Percentiles rank a stretch among this genome's conserved stretches.
Evolutionary conservation across 2,888 invertebrate species (phyloP).

Genomic region (Euplagia quadripunctaria): DNA sequence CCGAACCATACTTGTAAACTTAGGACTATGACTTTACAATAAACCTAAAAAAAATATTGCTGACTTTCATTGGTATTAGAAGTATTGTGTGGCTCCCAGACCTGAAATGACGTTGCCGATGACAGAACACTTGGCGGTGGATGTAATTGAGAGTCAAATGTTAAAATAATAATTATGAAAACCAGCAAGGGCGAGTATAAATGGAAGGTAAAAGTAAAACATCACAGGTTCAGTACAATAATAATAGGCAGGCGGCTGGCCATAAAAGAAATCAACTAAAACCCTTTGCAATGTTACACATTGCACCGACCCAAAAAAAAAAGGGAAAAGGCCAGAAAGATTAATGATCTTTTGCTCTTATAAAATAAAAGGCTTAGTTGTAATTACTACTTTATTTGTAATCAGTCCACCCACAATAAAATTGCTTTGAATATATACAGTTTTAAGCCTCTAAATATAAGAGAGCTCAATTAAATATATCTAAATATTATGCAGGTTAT

Average conservation of each 20-base stretch:
- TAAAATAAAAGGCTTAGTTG: constrained; percentile 5
- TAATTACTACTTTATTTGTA: constrained; percentile 44
- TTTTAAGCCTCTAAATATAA: background rate
- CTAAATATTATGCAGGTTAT: constrained; percentile 12
- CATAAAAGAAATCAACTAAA: no score
- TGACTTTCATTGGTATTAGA: constrained; percentile 37
- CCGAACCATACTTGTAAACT: constrained; percentile 97
- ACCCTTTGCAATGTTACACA: no score
- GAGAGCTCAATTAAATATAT: constrained; percentile 15
- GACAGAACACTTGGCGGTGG: background rate
- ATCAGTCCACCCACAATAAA: constrained; percentile 60
- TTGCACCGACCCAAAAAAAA: no score
- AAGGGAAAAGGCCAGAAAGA: no score
- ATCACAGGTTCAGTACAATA: no score
- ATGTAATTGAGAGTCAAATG: background rate
- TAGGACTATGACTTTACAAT: constrained; percentile 85
- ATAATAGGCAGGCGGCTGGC: no score
- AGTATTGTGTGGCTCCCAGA: background rate
- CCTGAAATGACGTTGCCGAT: background rate
- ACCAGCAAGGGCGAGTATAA: no score
- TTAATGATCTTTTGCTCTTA: background rate
- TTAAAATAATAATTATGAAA: no score
- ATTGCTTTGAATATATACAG: constrained; percentile 11
- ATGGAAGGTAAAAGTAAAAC: no score
- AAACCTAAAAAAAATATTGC: constrained; percentile 72